Evolutionary conservation across 2,113 vertebrate species (phyloP).

Genomic region (Motacilla alba): DNA sequence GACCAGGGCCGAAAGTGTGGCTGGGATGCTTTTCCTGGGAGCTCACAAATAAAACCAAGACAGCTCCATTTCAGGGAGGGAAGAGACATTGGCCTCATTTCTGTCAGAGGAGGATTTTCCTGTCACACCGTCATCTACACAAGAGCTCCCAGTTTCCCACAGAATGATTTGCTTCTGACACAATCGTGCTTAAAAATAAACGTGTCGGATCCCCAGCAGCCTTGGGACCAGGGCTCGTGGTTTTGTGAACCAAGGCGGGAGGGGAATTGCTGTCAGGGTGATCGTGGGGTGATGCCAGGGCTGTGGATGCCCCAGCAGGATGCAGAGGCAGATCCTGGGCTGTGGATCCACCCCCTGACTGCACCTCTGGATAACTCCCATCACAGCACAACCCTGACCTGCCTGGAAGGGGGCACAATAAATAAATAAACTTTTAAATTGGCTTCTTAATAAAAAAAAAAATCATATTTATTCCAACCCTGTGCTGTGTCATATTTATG

Average conservation of each 20-base stretch:
- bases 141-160: neutral
- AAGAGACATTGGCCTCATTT: slow-evolving; percentile 1
- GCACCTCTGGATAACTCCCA: neutral
- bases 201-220: neutral
- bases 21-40: neutral
- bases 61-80: neutral
- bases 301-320: neutral
- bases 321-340: neutral
- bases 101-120: slow-evolving; percentile 17
- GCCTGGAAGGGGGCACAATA: neutral
- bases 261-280: neutral
- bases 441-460: neutral
- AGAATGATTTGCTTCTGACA: neutral
- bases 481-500: neutral
- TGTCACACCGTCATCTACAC: neutral
- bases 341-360: neutral
- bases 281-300: neutral
- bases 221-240: neutral
- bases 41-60: neutral
- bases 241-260: neutral
- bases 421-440: neutral
- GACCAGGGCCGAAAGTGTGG: slow-evolving; percentile 3
- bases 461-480: neutral
- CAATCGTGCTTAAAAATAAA: neutral
- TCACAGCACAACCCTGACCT: neutral